Percentiles rank a stretch among this genome's conserved stretches.
Evolutionary conservation across 2,113 vertebrate species (phyloP).

Genomic region (Daboia siamensis): DNA sequence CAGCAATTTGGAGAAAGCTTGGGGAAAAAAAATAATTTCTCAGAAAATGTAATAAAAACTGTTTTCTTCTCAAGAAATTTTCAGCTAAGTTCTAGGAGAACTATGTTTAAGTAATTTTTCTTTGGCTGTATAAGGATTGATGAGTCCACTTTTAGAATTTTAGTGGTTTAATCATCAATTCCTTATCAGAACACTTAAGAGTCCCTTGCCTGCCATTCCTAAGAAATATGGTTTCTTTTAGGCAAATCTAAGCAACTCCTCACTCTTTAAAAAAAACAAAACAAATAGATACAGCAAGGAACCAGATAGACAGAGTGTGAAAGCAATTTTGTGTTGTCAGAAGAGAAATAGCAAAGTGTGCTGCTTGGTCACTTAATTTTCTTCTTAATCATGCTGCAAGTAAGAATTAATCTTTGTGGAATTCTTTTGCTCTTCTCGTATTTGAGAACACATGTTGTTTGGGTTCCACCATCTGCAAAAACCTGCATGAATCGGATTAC

Average conservation of each 20-base stretch:
- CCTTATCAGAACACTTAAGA: conserved; percentile 27
- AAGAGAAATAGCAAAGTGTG: conserved; percentile 22
- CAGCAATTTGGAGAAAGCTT: neutral
- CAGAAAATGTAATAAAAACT: neutral
- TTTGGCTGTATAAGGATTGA: neutral
- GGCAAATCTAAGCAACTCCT: conserved; percentile 12
- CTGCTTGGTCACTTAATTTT: conserved; percentile 35
- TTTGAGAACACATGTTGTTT: neutral
- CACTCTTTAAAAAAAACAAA: conserved; percentile 21
- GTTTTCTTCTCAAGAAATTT: neutral
- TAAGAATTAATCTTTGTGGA: conserved; percentile 6
- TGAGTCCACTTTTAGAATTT: conserved; percentile 21
- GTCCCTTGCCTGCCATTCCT: conserved; percentile 10
- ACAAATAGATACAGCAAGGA: conserved; percentile 35
- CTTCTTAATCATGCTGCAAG: neutral
- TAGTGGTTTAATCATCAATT: conserved; percentile 3
- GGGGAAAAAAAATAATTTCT: neutral
- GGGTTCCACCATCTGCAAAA: neutral
- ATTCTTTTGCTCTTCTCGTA: conserved; percentile 31
- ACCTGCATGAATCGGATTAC: neutral
- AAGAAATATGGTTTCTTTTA: conserved; percentile 25
- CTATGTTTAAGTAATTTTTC: neutral
- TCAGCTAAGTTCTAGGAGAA: neutral
- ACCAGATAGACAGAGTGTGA: conserved; percentile 2
- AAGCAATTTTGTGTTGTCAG: conserved; percentile 33